Conservation (phyloP, 2,888 invertebrate genomes). For the Ischnus inquisitorius region DNA sequence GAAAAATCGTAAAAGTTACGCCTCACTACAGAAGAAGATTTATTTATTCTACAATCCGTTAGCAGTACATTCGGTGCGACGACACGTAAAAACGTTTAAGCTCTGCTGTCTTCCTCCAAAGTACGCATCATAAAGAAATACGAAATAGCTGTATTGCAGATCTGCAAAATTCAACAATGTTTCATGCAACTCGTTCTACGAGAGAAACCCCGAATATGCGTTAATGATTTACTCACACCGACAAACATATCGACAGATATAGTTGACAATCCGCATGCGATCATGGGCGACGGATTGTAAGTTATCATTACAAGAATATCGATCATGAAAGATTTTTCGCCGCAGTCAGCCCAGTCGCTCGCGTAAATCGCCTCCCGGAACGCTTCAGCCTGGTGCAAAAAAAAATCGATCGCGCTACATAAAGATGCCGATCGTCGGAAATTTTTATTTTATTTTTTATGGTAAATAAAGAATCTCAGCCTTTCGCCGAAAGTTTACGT, state of each 20-base stretch:
- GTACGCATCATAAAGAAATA: conserved; percentile 46
- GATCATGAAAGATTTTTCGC: conserved; percentile 21
- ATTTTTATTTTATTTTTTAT: conserved; percentile 1
- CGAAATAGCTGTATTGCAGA: conserved; percentile 29
- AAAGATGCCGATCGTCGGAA: no score
- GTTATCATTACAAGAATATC: conserved; percentile 35
- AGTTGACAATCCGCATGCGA: conserved; percentile 42
- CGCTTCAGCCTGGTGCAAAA: conserved; percentile 10
- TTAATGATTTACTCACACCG: not conserved
- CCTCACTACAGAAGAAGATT: no score
- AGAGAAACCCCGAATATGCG: no score
- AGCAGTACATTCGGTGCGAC: no score
- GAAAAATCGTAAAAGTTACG: no score
- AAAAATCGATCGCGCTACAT: no score
- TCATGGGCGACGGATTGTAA: conserved; percentile 18
- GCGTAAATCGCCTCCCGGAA: conserved; percentile 41
- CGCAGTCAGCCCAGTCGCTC: conserved; percentile 30
- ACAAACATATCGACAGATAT: conserved; percentile 39
- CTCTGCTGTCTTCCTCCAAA: not conserved
- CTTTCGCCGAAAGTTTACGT: conserved; percentile 48
- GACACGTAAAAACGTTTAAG: not conserved
- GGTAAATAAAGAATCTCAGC: no score
- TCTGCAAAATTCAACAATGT: not conserved
- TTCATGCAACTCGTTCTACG: no score
- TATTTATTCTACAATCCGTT: no score